These are phyloP conservation scores for Pteropus rufus DNA, from an alignment of 2,797 vertebrate genomes.

Conservation along the genomic window DNA sequence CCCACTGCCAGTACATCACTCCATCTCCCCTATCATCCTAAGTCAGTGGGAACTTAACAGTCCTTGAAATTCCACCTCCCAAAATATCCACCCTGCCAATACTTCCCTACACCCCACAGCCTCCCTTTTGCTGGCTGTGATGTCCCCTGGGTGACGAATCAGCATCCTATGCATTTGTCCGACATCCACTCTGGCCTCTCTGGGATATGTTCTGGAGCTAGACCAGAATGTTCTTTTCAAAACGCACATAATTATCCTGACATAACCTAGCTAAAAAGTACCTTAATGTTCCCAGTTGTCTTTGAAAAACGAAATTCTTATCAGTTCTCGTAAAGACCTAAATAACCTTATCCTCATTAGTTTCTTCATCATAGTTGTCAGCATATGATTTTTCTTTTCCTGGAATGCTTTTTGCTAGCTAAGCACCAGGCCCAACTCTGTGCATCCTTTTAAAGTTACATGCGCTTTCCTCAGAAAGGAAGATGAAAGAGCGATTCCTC, in stretches of 20 bases:
- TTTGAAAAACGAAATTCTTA: neutral
- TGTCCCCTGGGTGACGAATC: neutral
- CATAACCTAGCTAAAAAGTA: neutral
- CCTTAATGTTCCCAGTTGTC: neutral
- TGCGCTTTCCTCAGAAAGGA: neutral
- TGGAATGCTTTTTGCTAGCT: neutral
- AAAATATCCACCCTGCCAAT: neutral
- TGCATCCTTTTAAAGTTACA: neutral
- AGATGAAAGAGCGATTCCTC: neutral
- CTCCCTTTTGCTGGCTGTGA: accelerated
- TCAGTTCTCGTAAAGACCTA: neutral
- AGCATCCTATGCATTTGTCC: neutral
- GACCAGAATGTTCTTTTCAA: slow-evolving; percentile 3
- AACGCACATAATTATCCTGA: neutral
- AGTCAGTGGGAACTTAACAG: neutral
- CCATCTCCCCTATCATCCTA: neutral
- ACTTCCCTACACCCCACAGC: neutral
- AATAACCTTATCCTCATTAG: neutral
- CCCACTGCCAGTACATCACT: accelerated
- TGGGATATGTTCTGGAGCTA: neutral
- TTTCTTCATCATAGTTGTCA: neutral
- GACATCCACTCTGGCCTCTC: neutral
- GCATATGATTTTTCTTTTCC: neutral
- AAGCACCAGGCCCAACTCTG: neutral
- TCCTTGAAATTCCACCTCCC: neutral